Evolutionary conservation across 1,140 invertebrate genomes (phyloP), one percentile per base, ranked within the genome.

Genomic region (Trichogramma pretiosum): DNA sequence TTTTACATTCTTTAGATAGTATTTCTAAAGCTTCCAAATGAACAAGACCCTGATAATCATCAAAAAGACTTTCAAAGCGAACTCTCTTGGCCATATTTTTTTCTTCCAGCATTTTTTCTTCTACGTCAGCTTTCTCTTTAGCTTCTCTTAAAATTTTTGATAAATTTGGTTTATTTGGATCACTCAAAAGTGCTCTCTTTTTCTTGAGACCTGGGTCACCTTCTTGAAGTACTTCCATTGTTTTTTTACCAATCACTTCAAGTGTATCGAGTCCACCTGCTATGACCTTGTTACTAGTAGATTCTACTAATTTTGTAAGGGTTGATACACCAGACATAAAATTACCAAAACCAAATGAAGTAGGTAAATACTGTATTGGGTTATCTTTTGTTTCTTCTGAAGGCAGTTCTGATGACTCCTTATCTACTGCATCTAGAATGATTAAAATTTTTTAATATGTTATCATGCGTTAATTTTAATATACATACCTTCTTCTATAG

Each of bases 181-280:
- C 64, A 24, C 64, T 64, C n/a, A 59, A 43, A 13, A 93, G 75
- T 3, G 85, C 83, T 37, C 86, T 66, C 58, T 90, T 92, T 61
- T 87, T 89, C 41, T 82, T 83, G 9, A 93, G 70, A 0, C 87
- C 87, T 10, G 89, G 89, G 70, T 93, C 89, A 48, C 87, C 87
- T 47, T 93, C 89, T 68, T 92, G 89, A 2, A 94, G 68, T 3
- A 91, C 89, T 63, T 89, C 85, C 81, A 93, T 90, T 0, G 92
- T 93, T 62, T 93, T 93, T 59, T 93, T 93, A 1, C 92, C 91
- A 56, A 95, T 87, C 0, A 83, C 83, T 65, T 95, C 92, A 41
- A 95, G 66, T 0, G 91, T 92, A 65, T 91, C 89, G 17, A 94
- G 70, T 37, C 90, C 86, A 22, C 87, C 85, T 14, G 80, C 76